Conservation (phyloP, 2,113 vertebrate genomes). For the Spermophilus dauricus region DNA sequence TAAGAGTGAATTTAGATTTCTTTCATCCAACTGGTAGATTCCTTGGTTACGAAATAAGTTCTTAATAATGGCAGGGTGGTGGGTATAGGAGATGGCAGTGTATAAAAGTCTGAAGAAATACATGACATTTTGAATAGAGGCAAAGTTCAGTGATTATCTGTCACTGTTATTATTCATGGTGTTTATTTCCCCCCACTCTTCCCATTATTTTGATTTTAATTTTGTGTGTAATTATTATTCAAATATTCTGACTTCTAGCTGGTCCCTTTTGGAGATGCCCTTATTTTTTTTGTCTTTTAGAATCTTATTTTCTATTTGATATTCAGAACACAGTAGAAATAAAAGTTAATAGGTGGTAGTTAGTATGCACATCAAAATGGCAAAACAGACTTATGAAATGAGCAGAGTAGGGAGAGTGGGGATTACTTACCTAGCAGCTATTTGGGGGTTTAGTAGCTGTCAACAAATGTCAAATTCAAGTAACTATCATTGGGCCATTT, state of each 20-base stretch:
- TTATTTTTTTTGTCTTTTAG: background rate
- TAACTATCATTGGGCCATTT: background rate
- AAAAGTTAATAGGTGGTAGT: slow-evolving; percentile 45
- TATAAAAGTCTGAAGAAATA: slow-evolving; percentile 28
- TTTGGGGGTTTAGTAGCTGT: slow-evolving; percentile 60
- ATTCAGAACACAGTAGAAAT: slow-evolving; percentile 59
- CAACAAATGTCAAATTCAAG: slow-evolving; percentile 66
- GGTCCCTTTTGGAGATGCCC: background rate
- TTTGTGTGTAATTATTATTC: slow-evolving; percentile 49
- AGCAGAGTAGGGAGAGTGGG: background rate
- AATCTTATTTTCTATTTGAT: slow-evolving; percentile 29
- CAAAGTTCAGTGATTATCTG: slow-evolving; percentile 25
- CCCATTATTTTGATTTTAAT: slow-evolving; percentile 17
- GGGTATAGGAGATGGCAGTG: background rate
- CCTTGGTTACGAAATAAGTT: background rate
- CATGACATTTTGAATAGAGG: background rate
- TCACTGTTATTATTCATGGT: background rate
- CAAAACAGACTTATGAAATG: slow-evolving; percentile 42
- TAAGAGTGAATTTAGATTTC: background rate
- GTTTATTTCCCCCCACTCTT: background rate
- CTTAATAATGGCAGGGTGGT: background rate
- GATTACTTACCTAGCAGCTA: slow-evolving; percentile 50
- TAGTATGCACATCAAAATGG: background rate
- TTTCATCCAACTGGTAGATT: background rate
- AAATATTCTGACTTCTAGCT: background rate